phyloP scores from a whole-genome alignment of 2,113 vertebrate species.

The Tretioscincus oriximinensis region DNA sequence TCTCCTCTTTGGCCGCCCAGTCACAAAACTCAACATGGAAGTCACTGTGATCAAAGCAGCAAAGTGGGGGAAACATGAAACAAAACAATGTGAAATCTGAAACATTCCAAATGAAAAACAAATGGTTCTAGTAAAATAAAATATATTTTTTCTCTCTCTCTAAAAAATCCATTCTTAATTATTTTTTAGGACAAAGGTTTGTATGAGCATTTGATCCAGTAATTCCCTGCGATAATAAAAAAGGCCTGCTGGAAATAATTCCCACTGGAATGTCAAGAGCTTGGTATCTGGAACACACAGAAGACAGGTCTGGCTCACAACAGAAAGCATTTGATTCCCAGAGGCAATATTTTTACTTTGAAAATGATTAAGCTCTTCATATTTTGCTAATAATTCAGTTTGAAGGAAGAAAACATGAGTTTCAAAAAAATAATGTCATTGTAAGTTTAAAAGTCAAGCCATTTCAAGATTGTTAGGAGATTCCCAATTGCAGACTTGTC shows the following conservation, averaged over 20 bases:
- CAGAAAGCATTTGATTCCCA: conserved; percentile 57
- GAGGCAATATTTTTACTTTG: conserved; percentile 61
- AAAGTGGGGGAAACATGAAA: neutral
- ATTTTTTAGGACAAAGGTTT: conserved; percentile 60
- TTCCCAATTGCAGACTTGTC: neutral
- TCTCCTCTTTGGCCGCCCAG: neutral
- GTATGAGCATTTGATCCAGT: conserved; percentile 59
- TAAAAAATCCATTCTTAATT: conserved; percentile 37
- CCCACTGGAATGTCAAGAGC: conserved; percentile 50
- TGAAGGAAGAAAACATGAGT: conserved; percentile 22
- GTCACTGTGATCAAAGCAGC: neutral
- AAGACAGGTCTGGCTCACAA: conserved; percentile 53
- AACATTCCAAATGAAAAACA: conserved; percentile 51
- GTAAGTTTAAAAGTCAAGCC: conserved; percentile 42
- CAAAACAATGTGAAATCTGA: conserved; percentile 45
- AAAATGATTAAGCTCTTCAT: conserved; percentile 60
- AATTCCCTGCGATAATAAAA: conserved; percentile 68
- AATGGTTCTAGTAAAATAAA: conserved; percentile 57
- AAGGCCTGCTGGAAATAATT: conserved; percentile 56
- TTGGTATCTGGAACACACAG: conserved; percentile 53
- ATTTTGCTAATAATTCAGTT: conserved; percentile 67
- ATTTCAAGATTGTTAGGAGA: conserved; percentile 19
- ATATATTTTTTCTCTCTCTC: conserved; percentile 28
- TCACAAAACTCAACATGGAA: conserved; percentile 8
- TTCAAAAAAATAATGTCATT: conserved; percentile 26